Evolutionary conservation across 2,888 invertebrate genomes (phyloP), one percentile per base, ranked within the genome.

Genomic region (Volucella bombylans): DNA sequence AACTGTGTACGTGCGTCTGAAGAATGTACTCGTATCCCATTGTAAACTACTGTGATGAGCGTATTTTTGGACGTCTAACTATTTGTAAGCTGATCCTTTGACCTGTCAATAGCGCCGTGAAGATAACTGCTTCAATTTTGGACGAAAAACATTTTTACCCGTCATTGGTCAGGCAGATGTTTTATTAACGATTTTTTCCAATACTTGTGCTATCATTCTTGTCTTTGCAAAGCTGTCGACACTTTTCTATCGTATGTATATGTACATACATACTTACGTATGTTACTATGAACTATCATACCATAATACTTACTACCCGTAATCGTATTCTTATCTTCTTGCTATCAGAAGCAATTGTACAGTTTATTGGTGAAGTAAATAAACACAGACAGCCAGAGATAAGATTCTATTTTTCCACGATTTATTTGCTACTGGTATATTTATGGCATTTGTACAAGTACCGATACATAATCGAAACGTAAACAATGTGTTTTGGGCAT

Each of bases 361-460:
- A 49, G 18, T 23, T 14, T 14, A 50, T 54, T 72, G 45, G 50
- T 31, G 41, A 62, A 72, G 38, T 15, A 15, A 54, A 41, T 50
- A 12, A 39, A n/a, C 52, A 52, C 15, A 62, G 38, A 69, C 43
- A 15, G 49, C 49, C 31, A 4, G 45, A 39, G 81, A 81, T 81
- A 81, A 81, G 64, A 14, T 64, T 31, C 6, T 31, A 31, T 6
- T 31, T 31, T 31, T 57, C 43, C 10, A 1, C 64, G 18, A 73
- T 68, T 73, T 73, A n/a, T 73, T 80, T 73, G 68, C 68, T 55
- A 11, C 31, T 31, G 4, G 31, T 31, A 31, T 31, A 31, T 31
- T 31, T 31, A 31, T 31, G 6, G 6, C n/a, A 59, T 18, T 10
- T 49, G 2, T 31, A 49, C 43, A 14, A 15, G 47, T 69, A 6